Evolutionary conservation across 2,113 vertebrate species (phyloP).

Genomic region (Oncorhynchus masou): DNA sequence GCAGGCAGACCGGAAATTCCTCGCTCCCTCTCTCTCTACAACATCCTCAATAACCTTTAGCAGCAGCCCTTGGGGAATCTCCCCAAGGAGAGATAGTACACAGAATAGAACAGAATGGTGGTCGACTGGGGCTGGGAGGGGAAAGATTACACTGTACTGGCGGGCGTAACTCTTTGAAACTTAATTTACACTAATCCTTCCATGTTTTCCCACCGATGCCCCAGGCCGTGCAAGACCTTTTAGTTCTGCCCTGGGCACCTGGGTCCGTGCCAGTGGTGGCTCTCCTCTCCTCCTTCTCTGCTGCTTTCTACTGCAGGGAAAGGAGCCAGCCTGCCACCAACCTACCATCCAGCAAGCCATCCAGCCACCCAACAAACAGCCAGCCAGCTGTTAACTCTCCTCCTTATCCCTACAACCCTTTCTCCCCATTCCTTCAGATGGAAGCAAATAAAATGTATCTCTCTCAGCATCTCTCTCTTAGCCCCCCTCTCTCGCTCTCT

Average conservation of each 20-base stretch:
- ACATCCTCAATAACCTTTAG: constrained; percentile 11
- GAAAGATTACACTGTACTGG: background rate
- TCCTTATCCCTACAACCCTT: background rate
- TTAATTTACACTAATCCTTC: constrained; percentile 2
- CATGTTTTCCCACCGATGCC: background rate
- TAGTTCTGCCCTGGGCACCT: background rate
- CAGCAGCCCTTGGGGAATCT: constrained; percentile 10
- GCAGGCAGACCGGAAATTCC: too few species aligned
- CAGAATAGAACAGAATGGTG: background rate
- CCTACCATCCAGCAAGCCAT: background rate
- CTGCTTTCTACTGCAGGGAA: background rate
- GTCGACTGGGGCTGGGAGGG: background rate
- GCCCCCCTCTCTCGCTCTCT: too few species aligned
- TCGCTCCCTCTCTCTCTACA: constrained; percentile 10
- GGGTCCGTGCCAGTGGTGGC: background rate
- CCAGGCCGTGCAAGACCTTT: background rate
- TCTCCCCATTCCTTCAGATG: background rate
- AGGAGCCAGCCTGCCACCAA: background rate
- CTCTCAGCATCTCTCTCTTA: too few species aligned
- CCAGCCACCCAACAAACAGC: background rate
- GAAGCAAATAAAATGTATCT: background rate
- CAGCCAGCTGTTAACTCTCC: background rate
- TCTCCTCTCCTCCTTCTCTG: background rate
- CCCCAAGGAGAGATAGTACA: background rate
- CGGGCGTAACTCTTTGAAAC: constrained; percentile 3